Conservation (phyloP, 1,140 invertebrate genomes). For the Leptinotarsa defecta region DNA sequence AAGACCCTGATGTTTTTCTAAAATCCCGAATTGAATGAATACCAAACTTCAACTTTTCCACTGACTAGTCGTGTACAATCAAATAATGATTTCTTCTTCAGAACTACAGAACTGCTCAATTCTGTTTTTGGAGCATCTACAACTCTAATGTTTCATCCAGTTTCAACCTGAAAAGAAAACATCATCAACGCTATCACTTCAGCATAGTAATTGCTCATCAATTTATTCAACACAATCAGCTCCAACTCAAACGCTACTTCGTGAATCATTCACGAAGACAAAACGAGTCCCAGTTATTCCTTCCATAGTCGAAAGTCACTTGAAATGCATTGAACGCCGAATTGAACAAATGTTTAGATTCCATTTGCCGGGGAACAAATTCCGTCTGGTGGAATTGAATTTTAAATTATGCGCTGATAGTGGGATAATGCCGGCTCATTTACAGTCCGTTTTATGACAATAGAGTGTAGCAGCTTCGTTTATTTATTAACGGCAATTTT, state of each 20-base stretch:
- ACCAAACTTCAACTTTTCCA: too few relatives aligned
- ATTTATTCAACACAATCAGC: background rate
- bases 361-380: constrained; percentile 35
- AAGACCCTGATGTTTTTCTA: too few relatives aligned
- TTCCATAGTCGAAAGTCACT: constrained; percentile 12
- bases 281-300: background rate
- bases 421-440: constrained; percentile 23
- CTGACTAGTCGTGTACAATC: too few relatives aligned
- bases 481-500: constrained; percentile 2
- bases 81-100: too few relatives aligned
- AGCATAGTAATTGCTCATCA: background rate
- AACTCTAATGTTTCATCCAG: too few relatives aligned
- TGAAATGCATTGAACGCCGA: constrained; percentile 34
- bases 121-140: too few relatives aligned
- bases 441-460: background rate
- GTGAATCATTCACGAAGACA: constrained; percentile 2
- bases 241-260: background rate
- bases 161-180: too few relatives aligned
- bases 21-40: too few relatives aligned
- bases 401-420: constrained; percentile 29
- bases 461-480: constrained; percentile 8
- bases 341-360: constrained; percentile 37
- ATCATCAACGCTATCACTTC: too few relatives aligned
- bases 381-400: constrained; percentile 32
- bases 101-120: too few relatives aligned